phyloP scores from a whole-genome alignment of 1,140 invertebrate species.

The Pteromalus puparum region DNA sequence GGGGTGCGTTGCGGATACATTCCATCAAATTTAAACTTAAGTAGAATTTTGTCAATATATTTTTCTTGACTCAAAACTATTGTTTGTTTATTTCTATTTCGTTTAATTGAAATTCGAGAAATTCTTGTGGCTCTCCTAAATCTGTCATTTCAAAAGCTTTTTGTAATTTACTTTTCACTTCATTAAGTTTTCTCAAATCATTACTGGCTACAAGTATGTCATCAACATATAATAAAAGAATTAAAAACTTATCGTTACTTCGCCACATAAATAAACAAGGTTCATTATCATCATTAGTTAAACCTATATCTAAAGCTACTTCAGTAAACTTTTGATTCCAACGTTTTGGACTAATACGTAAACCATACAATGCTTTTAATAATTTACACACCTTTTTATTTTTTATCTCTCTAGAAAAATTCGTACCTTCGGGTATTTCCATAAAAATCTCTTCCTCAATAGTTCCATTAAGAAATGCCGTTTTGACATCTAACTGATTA shows the following conservation, averaged over 20 bases:
- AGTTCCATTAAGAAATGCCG: conserved; percentile 64
- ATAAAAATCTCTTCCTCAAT: conserved; percentile 69
- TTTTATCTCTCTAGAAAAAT: conserved; percentile 45
- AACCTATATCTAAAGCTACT: conserved; percentile 41
- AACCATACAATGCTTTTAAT: conserved; percentile 62
- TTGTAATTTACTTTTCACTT: too few relatives aligned
- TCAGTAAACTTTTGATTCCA: conserved; percentile 58
- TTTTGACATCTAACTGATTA: conserved; percentile 65
- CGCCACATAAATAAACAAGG: conserved; percentile 59
- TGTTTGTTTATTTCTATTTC: too few relatives aligned
- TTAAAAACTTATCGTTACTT: not conserved
- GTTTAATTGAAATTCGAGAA: too few relatives aligned
- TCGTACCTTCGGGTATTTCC: conserved; percentile 60
- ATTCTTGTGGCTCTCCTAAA: too few relatives aligned
- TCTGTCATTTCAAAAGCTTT: too few relatives aligned
- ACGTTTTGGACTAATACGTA: conserved; percentile 59
- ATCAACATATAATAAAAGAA: too few relatives aligned
- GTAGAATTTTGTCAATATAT: too few relatives aligned
- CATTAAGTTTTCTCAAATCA: too few relatives aligned
- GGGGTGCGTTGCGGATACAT: too few relatives aligned
- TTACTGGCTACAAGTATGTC: too few relatives aligned
- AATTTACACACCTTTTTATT: conserved; percentile 54
- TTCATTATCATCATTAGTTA: conserved; percentile 55
- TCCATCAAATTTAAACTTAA: too few relatives aligned
- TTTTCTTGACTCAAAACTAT: too few relatives aligned